Base-by-base conservation (phyloP, 2,797 vertebrate species). In the Heterohyrax brucei region DNA sequence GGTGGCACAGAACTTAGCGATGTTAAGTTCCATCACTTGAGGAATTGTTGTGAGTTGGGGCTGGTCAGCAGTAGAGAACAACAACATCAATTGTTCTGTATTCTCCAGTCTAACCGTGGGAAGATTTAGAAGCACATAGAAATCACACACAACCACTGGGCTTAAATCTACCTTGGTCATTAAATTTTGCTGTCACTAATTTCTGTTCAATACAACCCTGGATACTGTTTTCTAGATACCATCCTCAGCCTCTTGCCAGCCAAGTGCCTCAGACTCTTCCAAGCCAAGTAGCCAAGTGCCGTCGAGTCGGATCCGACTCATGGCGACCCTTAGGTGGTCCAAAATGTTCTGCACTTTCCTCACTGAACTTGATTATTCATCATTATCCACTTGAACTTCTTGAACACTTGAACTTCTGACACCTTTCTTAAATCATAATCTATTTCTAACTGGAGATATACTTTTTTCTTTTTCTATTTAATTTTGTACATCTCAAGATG, bases 41-140 rank as follows among this genome's bases (percentile, higher is more conserved):
- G n/a, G 30, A 16, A 72, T 72, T 72, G 68, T 10, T n/a, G 10
- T 72, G 30, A 33, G 30, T 16, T 33, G 21, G 14, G 68, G 70
- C 19, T 73, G 18, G 26, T 9, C 33, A 73, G 10, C 33, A 73
- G 33, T 9, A 9, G 33, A 19, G 12, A 73, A 93, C 93, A 82
- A 50, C 46, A 33, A 0, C 30, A 92, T 66, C 95, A 73, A 78
- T 78, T 92, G 81, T 82, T 90, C 19, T 82, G 26, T 92, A 85
- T 77, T 91, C 22, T 56, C 82, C n/a, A 85, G 39, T 90, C 30
- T 96, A 68, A 93, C 92, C 81, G 68, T 83, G 7, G 44, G 33
- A 2, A 73, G 1, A 50, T 6, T 89, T 92, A 59, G 16, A 18
- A 87, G 50, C 33, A 82, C 66, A 82, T 2, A 4, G 77, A 81